These are phyloP conservation scores for Cacatua alba DNA, from an alignment of 2,113 vertebrate species.

Conservation along the genomic window DNA sequence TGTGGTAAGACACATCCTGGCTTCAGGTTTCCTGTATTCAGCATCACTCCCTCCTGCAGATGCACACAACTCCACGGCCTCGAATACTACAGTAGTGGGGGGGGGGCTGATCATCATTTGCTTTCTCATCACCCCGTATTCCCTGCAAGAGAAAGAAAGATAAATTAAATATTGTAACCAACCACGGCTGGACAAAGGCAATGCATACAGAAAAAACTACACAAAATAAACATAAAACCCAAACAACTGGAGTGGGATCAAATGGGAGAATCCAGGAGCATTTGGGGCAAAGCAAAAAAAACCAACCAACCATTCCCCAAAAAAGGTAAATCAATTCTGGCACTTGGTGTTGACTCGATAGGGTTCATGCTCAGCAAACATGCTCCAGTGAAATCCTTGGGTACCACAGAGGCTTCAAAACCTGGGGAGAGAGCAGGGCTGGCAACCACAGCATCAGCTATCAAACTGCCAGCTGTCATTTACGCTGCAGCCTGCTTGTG, in stretches of 20 bases:
- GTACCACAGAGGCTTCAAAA: not conserved
- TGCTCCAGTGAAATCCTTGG: not conserved
- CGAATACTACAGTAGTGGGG: not conserved
- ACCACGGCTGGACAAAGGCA: not conserved
- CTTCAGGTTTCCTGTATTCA: not conserved
- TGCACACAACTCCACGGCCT: not conserved
- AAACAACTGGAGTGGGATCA: not conserved
- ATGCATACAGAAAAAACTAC: not conserved
- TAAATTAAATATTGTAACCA: not conserved
- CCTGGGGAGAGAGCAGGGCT: not conserved
- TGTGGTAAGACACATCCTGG: not conserved
- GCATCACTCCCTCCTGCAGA: not conserved
- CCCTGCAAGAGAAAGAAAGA: not conserved
- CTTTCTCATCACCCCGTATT: not conserved
- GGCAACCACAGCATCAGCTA: not conserved
- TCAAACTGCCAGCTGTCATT: not conserved
- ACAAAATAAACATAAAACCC: not conserved
- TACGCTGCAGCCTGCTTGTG: not conserved
- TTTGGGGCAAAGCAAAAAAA: not conserved
- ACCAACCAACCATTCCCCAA: not conserved
- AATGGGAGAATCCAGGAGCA: not conserved
- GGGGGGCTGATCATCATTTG: not conserved
- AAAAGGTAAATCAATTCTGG: not conserved
- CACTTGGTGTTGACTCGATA: not conserved
- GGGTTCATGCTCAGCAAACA: not conserved